Base-by-base conservation (phyloP, 2,797 vertebrate genomes). In the Coregonus suidteri region DNA sequence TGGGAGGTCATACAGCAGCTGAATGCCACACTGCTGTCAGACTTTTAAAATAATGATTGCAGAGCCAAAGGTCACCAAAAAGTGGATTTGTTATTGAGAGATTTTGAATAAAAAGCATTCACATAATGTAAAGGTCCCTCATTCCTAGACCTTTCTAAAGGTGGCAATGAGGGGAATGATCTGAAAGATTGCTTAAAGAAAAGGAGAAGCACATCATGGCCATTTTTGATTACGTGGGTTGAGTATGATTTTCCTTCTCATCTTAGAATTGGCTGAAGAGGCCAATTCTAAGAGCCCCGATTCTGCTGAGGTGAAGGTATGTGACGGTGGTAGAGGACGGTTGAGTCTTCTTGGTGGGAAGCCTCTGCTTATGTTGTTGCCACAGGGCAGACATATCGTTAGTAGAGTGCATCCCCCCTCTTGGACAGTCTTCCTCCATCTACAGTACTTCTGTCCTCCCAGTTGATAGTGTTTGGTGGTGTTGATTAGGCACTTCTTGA, bases 51-150 rank as follows among this genome's bases (percentile, higher is more conserved):
- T 84, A 81, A 88, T 86, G 85, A 86, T 89, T 85, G 81, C 0
- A 75, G 87, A 85, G 83, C 79, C 30, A 88, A 85, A 90, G 91
- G 91, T 92, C 83, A 75, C 3, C n/a, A 47, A 82, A 62, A 31
- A 83, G 72, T 20, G 37, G 31, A 64, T 87, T 88, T 80, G 69
- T 92, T 88, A 90, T 81, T 82, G 84, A 67, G 80, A 81, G 75
- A 78, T 74, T 75, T 77, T 75, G 75, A 78, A 6, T 80, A 80
- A 83, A 83, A 79, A 75, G 47, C 52, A 69, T 67, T 34, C 54
- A 68, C 71, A 69, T 75, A 75, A 37, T 80, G 74, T 77, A 72
- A 84, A 79, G 69, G 72, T 69, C 66, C 56, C 77, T 76, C 69
- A 80, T 81, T 73, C 69, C 69, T 56, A 70, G 11, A 75, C 52